Evolutionary conservation across 2,797 vertebrate genomes (phyloP).

Genomic region (Ctenosaura bakeri): DNA sequence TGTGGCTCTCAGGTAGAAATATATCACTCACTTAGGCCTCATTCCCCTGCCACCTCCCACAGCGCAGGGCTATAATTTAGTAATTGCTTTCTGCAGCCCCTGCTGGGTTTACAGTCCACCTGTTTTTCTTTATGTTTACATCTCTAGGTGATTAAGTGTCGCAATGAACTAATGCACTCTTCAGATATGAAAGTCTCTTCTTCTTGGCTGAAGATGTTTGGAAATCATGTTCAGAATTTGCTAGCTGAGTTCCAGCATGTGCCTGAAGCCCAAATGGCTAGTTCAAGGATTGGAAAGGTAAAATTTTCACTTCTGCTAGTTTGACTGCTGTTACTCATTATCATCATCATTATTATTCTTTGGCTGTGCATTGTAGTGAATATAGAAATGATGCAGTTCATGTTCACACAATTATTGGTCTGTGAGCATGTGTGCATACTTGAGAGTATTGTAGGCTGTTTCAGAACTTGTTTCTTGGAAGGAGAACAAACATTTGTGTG

Average conservation of each 20-base stretch:
- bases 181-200: slow-evolving; percentile 81
- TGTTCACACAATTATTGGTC: background rate
- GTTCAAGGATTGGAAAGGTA: slow-evolving; percentile 78
- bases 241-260: slow-evolving; percentile 73
- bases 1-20: background rate
- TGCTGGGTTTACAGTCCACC: background rate
- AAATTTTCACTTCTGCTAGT: background rate
- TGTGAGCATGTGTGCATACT: background rate
- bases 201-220: slow-evolving; percentile 79
- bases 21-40: background rate
- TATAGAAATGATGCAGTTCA: background rate
- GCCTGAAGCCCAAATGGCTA: slow-evolving; percentile 71
- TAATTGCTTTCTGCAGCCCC: background rate
- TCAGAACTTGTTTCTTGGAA: background rate
- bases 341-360: background rate
- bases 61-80: background rate
- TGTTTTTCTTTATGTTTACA: slow-evolving; percentile 34
- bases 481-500: too few relatives aligned
- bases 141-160: slow-evolving; percentile 79
- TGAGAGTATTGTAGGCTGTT: background rate
- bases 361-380: background rate
- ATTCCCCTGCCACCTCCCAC: background rate
- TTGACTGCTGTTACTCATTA: background rate
- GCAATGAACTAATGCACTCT: slow-evolving; percentile 85
- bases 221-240: slow-evolving; percentile 71